Base-by-base conservation (phyloP, 2,113 vertebrate species). In the Tyto alba region DNA sequence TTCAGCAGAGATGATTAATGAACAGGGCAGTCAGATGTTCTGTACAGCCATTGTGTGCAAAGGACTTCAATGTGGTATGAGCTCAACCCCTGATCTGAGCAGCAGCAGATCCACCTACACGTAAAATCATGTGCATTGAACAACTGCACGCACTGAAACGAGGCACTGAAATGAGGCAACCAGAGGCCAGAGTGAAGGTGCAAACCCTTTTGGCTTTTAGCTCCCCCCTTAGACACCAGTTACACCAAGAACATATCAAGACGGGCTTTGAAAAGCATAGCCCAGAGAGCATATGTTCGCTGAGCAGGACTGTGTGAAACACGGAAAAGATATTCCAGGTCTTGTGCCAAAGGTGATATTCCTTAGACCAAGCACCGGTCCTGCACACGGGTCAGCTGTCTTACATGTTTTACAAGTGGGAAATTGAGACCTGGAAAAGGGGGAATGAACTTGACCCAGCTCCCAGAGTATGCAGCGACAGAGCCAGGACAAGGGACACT, bases 1-100 rank as follows among this genome's bases (percentile, higher is more conserved):
- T 97, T 97, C 97, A 95, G 84, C 63, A 94, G 87, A 68, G 72
- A 87, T 97, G 97, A 98, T 97, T 97, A 97, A 98, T 96, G 96
- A 96, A 80, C 73, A 72, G 91, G 82, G 91, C 90, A 92, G 81
- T 72, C 83, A 63, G 67, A 72, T 53, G 6, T 88, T 91, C 93
- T 85, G 83, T 34, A 36, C 59, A 95, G 93, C 77, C 71, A 10
- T 10, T 83, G 76, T 48, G 23, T 14, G 7, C 4, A 7, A 80
- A 84, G 92, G 94, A 72, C 92, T 71, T 30, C 41, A 57, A 8
- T 6, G 59, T 47, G 34, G 29, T 16, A 16, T 0, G 36, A 89
- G 64, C 29, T n/a, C 40, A 64, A 13, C 6, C 22, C 21, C 43
- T 6, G 10, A 7, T 7, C 45, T 15, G 10, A 36, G 48, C 38